Percentiles rank a stretch among this genome's conserved stretches.
These are phyloP conservation scores for Notarius lentiginosus DNA, from an alignment of 2,113 vertebrate species.

Conservation along the genomic window DNA sequence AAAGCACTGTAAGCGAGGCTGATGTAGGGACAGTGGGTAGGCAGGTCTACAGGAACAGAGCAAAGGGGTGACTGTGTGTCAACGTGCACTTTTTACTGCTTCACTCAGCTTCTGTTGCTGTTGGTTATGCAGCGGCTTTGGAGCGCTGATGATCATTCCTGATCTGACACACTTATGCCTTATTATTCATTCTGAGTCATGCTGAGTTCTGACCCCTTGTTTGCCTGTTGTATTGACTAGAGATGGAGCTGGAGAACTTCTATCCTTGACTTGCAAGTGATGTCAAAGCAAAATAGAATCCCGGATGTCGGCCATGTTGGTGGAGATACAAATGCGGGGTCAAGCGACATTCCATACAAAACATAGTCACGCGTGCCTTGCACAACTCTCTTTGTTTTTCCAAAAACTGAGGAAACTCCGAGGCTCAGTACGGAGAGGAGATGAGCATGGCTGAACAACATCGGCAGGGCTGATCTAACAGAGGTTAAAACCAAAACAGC, in stretches of 20 bases:
- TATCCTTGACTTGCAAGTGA: too few species aligned
- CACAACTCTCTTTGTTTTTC: too few species aligned
- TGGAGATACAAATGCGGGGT: too few species aligned
- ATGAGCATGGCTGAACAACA: too few species aligned
- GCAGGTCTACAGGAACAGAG: not conserved
- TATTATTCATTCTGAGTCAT: not conserved
- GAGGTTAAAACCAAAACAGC: too few species aligned
- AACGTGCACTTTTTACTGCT: not conserved
- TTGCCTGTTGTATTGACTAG: not conserved
- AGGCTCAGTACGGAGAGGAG: too few species aligned
- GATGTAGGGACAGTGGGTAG: not conserved
- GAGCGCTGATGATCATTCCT: not conserved
- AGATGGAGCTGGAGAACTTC: not conserved
- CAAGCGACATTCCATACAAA: too few species aligned
- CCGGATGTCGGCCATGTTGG: too few species aligned
- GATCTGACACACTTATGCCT: not conserved
- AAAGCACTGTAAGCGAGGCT: not conserved
- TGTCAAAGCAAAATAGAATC: too few species aligned
- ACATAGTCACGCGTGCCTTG: too few species aligned
- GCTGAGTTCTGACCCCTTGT: not conserved
- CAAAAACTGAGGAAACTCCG: too few species aligned
- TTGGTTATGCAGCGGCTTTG: not conserved
- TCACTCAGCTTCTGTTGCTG: not conserved
- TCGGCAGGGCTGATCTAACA: too few species aligned
- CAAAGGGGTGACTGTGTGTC: not conserved